Base-by-base conservation (phyloP, 37 sponge, comb jelly and placozoan species). In the Beroe forskalii region DNA sequence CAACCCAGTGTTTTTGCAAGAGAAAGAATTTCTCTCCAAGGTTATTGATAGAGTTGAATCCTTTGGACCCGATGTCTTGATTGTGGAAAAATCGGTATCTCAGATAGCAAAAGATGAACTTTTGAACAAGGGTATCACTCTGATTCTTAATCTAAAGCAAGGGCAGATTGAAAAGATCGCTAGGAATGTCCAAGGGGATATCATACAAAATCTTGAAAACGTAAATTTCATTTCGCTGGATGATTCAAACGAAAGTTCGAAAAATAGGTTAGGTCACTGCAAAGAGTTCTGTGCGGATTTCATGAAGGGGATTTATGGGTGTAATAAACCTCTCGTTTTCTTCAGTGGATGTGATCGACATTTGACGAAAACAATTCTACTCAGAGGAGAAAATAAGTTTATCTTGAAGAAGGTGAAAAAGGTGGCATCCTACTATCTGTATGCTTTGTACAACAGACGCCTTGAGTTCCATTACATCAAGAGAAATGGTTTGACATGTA, bases 21-120 rank as follows among this genome's bases (percentile, higher is more conserved):
- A 98, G 89, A 60, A 93, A 22, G 93, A 96, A 62, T 95, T 95
- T 91, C 92, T 96, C 31, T 91, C 94, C 33, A 95, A 95, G 63
- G 90, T 95, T 3, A 93, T 96, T 0, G 93, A 89, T 24, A 90
- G 92, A 12, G 92, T 98, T 62, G 83, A 90, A 30, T 90, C 92
- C 6, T 92, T 93, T 67, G 61, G 89, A 33, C 99, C 99, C 0
- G 90, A 93, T 64, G 90, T 98, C 31, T 91, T 98, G n/a, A 92
- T 98, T 30, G 96, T 98, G 0, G 95, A 98, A 39, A 94, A 94
- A 42, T 95, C 96, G 0, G 93, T 95, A 0, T 92, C 96, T 33
- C 91, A 95, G 37, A 40, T 95, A 23, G 99, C 96, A 0, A 94
- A 93, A 22, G 95, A 98, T 62, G 93, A 93, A 91, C 92, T 98